phyloP scores from a whole-genome alignment of 1,140 invertebrate genomes.

The Brachionus paranguensis region DNA sequence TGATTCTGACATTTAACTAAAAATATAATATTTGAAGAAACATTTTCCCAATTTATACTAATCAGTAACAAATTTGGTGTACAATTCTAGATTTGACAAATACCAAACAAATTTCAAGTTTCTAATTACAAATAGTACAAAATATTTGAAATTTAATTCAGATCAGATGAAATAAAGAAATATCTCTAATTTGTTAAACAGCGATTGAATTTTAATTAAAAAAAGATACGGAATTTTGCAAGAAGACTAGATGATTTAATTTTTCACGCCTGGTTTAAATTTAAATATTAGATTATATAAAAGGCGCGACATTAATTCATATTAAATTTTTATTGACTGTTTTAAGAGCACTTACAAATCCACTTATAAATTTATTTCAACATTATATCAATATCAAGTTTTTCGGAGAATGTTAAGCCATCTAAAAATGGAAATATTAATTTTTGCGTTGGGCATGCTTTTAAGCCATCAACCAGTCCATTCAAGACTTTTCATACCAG shows the following conservation, averaged over 20 bases:
- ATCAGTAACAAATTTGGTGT: not conserved
- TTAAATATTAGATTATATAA: not conserved
- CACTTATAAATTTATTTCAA: not conserved
- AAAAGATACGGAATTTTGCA: not conserved
- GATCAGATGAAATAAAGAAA: not conserved
- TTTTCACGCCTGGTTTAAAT: not conserved
- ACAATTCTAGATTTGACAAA: not conserved
- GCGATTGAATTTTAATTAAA: not conserved
- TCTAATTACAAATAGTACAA: not conserved
- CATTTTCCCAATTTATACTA: not conserved
- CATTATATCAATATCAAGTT: not conserved
- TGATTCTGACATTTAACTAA: not conserved
- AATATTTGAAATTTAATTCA: not conserved
- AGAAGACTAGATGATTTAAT: not conserved
- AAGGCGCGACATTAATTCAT: not conserved
- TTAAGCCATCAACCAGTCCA: not conserved
- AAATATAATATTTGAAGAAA: not conserved
- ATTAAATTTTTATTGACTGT: not conserved
- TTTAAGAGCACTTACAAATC: not conserved
- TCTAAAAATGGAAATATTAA: not conserved
- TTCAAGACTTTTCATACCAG: constrained; percentile 9
- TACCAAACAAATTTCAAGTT: not conserved
- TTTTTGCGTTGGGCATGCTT: not conserved
- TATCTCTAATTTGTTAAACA: not conserved
- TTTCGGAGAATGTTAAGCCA: not conserved